Evolutionary conservation across 2,888 invertebrate genomes (phyloP).

Genomic region (Acleris literana): DNA sequence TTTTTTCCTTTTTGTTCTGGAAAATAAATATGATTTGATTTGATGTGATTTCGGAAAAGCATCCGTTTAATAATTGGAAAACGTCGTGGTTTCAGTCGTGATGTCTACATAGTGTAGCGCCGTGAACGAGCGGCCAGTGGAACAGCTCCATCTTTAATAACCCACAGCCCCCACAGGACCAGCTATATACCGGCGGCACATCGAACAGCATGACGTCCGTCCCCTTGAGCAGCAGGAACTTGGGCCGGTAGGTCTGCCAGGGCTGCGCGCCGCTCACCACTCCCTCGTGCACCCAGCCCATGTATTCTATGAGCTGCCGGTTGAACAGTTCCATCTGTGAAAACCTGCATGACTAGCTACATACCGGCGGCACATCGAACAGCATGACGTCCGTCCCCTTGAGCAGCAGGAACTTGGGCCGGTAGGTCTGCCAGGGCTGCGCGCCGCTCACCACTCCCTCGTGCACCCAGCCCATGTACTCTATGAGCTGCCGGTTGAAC

Average conservation of each 20-base stretch:
- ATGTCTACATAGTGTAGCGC: too few species aligned
- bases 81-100: too few species aligned
- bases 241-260: slow-evolving; percentile 96
- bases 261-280: slow-evolving; percentile 91
- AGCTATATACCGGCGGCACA: slow-evolving; percentile 89
- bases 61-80: too few species aligned
- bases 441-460: slow-evolving; percentile 93
- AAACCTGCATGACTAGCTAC: too few species aligned
- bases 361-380: slow-evolving; percentile 96
- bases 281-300: slow-evolving; percentile 99
- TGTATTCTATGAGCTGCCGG: slow-evolving; percentile 89
- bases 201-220: slow-evolving; percentile 97
- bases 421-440: slow-evolving; percentile 96
- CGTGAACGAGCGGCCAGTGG: too few species aligned
- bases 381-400: slow-evolving; percentile 97
- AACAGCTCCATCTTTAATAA: too few species aligned
- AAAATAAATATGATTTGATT: too few species aligned
- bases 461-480: slow-evolving; percentile 99
- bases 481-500: slow-evolving; percentile 78
- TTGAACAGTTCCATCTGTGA: too few species aligned
- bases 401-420: slow-evolving; percentile 95
- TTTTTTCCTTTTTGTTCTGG: too few species aligned
- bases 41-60: too few species aligned
- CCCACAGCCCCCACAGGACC: too few species aligned
- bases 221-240: slow-evolving; percentile 96